Conservation (phyloP, 1,140 invertebrate species). For the Pseudomyrmex pallidus region DNA sequence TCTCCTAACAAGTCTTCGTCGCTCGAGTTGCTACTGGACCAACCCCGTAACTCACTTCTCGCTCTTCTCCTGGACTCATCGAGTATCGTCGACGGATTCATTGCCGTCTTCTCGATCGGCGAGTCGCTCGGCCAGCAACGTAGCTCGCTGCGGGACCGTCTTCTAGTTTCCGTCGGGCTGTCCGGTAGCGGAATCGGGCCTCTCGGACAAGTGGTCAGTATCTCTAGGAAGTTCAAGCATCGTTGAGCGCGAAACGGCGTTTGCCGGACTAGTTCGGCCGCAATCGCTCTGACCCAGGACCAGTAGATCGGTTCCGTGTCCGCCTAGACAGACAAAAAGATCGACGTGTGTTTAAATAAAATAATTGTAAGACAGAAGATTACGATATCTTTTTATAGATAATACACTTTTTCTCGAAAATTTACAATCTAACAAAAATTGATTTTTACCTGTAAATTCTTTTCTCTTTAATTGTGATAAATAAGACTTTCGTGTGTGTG, state of each 20-base stretch:
- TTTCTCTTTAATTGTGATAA: too few relatives aligned
- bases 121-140: conserved; percentile 80
- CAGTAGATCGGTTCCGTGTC: conserved; percentile 86
- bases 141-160: conserved; percentile 82
- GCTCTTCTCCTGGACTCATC: conserved; percentile 76
- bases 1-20: conserved; percentile 82
- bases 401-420: too few relatives aligned
- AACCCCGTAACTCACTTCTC: conserved; percentile 81
- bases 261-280: conserved; percentile 87
- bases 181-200: conserved; percentile 78
- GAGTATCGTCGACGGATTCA: conserved; percentile 66
- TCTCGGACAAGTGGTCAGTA: conserved; percentile 82
- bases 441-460: too few relatives aligned
- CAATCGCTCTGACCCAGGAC: conserved; percentile 88
- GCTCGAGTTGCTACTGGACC: conserved; percentile 83
- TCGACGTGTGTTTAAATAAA: background rate
- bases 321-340: conserved; percentile 82
- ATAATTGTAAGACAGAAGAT: too few relatives aligned
- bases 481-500: too few relatives aligned
- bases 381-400: too few relatives aligned
- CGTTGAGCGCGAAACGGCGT: conserved; percentile 87
- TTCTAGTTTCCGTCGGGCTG: conserved; percentile 78
- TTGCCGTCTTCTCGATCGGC: conserved; percentile 64
- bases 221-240: conserved; percentile 83
- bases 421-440: too few relatives aligned